phyloP scores from a whole-genome alignment of 2,113 vertebrate genomes.

The Zosterops borbonicus region DNA sequence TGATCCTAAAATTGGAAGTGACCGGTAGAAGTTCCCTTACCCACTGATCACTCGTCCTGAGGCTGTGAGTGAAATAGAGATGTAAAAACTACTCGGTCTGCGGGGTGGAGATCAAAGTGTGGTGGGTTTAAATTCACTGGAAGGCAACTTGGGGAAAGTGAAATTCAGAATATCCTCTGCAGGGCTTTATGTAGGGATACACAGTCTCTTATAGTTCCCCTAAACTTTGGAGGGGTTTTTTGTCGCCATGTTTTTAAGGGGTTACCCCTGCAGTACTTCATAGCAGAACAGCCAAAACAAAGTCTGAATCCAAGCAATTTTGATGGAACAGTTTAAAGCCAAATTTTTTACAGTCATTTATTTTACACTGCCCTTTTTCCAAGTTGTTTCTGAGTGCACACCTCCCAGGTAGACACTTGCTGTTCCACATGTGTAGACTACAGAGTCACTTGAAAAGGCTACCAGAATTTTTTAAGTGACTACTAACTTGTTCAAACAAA shows the following conservation, averaged over 20 bases:
- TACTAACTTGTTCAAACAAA: background rate
- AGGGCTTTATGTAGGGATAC: background rate
- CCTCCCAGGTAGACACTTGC: background rate
- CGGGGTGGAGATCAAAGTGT: background rate
- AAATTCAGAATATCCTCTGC: background rate
- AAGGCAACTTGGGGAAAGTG: background rate
- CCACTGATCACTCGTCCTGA: accelerated
- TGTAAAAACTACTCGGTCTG: background rate
- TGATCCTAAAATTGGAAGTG: conserved; percentile 1
- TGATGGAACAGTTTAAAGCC: background rate
- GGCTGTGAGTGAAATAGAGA: background rate
- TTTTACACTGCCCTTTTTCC: background rate
- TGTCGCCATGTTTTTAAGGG: background rate
- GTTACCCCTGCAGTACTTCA: background rate
- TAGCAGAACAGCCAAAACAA: background rate
- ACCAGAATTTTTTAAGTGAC: background rate
- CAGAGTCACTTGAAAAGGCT: background rate
- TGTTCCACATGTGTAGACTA: accelerated
- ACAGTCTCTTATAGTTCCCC: background rate
- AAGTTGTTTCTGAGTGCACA: background rate
- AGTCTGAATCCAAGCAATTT: background rate
- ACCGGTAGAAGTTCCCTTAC: background rate
- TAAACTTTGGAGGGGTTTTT: background rate
- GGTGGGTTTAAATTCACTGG: background rate
- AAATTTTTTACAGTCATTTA: background rate